Evolutionary conservation across 2,888 invertebrate genomes (phyloP).

Genomic region (Trypoxylon attenuatum): DNA sequence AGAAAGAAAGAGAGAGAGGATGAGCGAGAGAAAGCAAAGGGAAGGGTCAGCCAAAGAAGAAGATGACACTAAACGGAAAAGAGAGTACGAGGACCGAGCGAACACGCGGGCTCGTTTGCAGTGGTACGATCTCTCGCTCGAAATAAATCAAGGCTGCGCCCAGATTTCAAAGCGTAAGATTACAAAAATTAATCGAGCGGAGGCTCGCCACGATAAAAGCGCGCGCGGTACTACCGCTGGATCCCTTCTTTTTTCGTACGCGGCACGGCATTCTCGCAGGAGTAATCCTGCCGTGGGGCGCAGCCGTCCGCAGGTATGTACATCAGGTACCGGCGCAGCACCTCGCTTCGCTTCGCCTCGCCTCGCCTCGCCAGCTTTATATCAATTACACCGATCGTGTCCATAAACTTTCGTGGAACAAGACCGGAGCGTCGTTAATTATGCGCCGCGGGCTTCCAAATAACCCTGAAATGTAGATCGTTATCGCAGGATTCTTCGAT

Average conservation of each 20-base stretch:
- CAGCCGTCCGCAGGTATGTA: conserved; percentile 20
- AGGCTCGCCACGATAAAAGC: conserved; percentile 53
- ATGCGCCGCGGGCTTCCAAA: conserved; percentile 33
- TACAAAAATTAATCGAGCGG: conserved; percentile 59
- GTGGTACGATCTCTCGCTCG: conserved; percentile 53
- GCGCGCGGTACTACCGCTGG: background rate
- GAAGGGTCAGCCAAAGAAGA: background rate
- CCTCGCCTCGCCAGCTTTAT: conserved; percentile 41
- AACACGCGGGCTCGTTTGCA: conserved; percentile 45
- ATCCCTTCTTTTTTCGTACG: background rate
- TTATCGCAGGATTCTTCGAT: conserved; percentile 32
- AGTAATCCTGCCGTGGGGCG: conserved; percentile 10
- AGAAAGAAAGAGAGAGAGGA: background rate
- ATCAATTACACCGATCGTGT: conserved; percentile 56
- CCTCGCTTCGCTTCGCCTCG: too few relatives aligned
- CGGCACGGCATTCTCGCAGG: background rate
- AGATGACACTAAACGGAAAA: background rate
- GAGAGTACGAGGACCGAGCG: conserved; percentile 7
- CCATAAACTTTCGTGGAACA: conserved; percentile 52
- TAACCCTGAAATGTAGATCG: conserved; percentile 33
- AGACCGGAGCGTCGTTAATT: conserved; percentile 48
- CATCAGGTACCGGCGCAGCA: conserved; percentile 14
- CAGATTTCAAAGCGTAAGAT: conserved; percentile 59
- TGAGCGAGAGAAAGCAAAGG: background rate
- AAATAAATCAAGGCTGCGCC: conserved; percentile 63